These are phyloP conservation scores for Agrochola macilenta DNA, from an alignment of 2,888 invertebrate species.

Conservation along the genomic window DNA sequence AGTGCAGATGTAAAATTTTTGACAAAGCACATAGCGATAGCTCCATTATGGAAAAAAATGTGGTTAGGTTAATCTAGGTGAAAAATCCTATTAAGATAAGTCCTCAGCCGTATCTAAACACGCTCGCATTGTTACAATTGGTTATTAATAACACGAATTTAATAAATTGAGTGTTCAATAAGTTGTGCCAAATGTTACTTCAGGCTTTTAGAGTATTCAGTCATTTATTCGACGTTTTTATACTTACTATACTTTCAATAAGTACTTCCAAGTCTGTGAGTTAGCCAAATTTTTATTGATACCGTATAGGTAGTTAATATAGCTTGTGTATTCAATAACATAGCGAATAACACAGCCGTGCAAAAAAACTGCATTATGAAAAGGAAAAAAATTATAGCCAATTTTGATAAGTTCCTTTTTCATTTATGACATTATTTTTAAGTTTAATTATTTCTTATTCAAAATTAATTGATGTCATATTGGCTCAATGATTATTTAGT, in stretches of 20 bases:
- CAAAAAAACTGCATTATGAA: slow-evolving; percentile 64
- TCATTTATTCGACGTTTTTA: slow-evolving; percentile 39
- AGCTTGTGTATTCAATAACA: slow-evolving; percentile 18
- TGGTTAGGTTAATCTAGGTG: not conserved
- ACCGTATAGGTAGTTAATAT: slow-evolving; percentile 14
- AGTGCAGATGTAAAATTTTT: not conserved
- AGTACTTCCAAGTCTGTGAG: slow-evolving; percentile 54
- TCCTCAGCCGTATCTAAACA: slow-evolving; percentile 30
- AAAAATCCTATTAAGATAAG: not conserved
- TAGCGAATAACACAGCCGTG: slow-evolving; percentile 38
- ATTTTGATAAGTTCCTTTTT: slow-evolving; percentile 10
- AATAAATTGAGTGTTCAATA: slow-evolving; percentile 65
- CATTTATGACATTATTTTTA: slow-evolving; percentile 31
- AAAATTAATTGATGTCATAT: slow-evolving; percentile 43
- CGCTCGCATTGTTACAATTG: slow-evolving; percentile 34
- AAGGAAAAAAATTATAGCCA: not conserved
- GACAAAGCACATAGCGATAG: not conserved
- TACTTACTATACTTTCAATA: slow-evolving; percentile 43
- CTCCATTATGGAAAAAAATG: not conserved
- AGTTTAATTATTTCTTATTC: slow-evolving; percentile 18
- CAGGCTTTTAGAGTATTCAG: slow-evolving; percentile 62
- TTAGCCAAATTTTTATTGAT: slow-evolving; percentile 68
- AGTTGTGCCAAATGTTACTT: slow-evolving; percentile 76
- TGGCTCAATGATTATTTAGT: slow-evolving; percentile 47
- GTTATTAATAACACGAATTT: slow-evolving; percentile 68